These are phyloP conservation scores for Sinohyriopsis cumingii DNA, from an alignment of 2,888 invertebrate species.

Conservation along the genomic window DNA sequence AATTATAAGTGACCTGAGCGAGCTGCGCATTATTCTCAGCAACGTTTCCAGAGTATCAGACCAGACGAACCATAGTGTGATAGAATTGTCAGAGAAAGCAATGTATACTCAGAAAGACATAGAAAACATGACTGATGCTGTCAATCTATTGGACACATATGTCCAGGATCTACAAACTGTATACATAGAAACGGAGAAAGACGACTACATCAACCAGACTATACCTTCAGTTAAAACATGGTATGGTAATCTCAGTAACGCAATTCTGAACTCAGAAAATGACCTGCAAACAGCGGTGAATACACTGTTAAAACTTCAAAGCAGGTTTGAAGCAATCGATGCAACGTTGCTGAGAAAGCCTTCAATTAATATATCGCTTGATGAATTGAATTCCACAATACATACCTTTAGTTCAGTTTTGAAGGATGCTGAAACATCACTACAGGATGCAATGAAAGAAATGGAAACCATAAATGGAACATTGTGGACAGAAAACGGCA, in stretches of 20 bases:
- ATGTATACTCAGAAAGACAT: too few relatives aligned
- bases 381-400: background rate
- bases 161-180: slow-evolving; percentile 7
- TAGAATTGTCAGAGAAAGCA: too few relatives aligned
- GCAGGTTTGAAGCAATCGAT: background rate
- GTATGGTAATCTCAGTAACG: background rate
- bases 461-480: background rate
- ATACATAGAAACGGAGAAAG: slow-evolving; percentile 6
- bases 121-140: too few relatives aligned
- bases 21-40: too few relatives aligned
- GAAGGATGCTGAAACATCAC: background rate
- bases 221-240: slow-evolving; percentile 3
- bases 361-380: slow-evolving; percentile 14
- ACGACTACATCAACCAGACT: slow-evolving; percentile 6
- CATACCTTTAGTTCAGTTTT: background rate
- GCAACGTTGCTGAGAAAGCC: background rate
- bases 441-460: background rate
- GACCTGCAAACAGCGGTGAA: background rate
- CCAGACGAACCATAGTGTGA: too few relatives aligned
- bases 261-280: background rate
- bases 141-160: too few relatives aligned
- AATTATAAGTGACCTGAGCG: too few relatives aligned
- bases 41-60: too few relatives aligned
- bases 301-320: background rate
- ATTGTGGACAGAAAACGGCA: background rate